Evolutionary conservation across 2,113 vertebrate species (phyloP).

Genomic region (Malurus elegans): DNA sequence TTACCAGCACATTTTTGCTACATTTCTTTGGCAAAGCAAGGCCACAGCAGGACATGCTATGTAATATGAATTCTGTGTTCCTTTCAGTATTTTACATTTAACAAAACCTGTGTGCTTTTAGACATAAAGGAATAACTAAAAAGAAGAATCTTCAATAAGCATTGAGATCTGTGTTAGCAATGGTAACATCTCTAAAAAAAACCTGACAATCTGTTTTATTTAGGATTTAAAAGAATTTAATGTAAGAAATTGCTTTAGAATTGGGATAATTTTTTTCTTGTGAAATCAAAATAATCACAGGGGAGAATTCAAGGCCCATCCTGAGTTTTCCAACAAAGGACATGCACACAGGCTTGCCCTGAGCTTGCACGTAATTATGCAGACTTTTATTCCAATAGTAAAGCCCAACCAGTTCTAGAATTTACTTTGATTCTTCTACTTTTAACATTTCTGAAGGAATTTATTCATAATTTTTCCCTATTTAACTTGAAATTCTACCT

Average conservation of each 20-base stretch:
- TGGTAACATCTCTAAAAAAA: not conserved
- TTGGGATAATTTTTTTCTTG: not conserved
- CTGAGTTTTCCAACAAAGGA: not conserved
- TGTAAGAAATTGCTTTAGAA: not conserved
- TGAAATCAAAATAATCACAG: not conserved
- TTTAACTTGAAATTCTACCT: not conserved
- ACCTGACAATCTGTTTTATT: not conserved
- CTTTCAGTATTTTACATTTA: slow-evolving; percentile 30
- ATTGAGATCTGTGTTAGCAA: not conserved
- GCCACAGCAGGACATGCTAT: slow-evolving; percentile 57
- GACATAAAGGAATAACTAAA: slow-evolving; percentile 29
- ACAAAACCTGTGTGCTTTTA: slow-evolving; percentile 17
- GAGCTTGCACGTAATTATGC: not conserved
- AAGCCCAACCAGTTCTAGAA: not conserved
- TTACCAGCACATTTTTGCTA: slow-evolving; percentile 44
- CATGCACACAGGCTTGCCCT: not conserved
- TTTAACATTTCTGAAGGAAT: not conserved
- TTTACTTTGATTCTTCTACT: not conserved
- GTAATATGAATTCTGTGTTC: slow-evolving; percentile 21
- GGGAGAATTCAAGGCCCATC: not conserved
- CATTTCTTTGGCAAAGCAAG: slow-evolving; percentile 68
- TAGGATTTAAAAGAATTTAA: not conserved
- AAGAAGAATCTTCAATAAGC: not conserved
- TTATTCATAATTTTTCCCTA: not conserved
- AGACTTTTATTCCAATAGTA: not conserved